Percentiles rank a stretch among this genome's conserved stretches.
phyloP scores from a whole-genome alignment of 2,797 vertebrate genomes.

The Enteromius argenteus region DNA sequence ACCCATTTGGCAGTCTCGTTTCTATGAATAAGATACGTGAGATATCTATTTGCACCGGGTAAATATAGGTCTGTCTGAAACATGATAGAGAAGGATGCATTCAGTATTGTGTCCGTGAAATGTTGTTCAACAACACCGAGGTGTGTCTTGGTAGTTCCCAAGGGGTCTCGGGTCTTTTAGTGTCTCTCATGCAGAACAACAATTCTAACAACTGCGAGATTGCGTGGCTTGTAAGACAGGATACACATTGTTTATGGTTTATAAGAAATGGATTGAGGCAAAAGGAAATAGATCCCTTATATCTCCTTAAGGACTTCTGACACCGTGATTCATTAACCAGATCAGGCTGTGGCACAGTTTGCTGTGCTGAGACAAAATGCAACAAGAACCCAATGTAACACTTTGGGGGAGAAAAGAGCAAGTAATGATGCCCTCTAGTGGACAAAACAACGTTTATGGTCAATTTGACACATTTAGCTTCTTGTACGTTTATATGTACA shows the following conservation, averaged over 20 bases:
- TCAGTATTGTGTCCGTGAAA: constrained; percentile 55
- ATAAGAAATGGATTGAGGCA: constrained; percentile 49
- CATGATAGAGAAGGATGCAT: constrained; percentile 56
- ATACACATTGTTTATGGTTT: constrained; percentile 41
- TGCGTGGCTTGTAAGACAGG: constrained; percentile 15
- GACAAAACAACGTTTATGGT: constrained; percentile 1
- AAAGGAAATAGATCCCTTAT: constrained; percentile 46
- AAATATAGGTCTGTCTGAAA: constrained; percentile 66
- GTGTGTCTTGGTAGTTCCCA: constrained; percentile 52
- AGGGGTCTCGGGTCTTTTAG: constrained; percentile 47
- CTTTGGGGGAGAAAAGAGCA: not conserved
- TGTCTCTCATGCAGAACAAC: constrained; percentile 48
- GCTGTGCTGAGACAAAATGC: constrained; percentile 16
- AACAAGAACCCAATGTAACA: not conserved
- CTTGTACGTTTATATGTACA: not conserved
- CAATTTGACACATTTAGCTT: not conserved
- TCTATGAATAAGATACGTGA: constrained; percentile 53
- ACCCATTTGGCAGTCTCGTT: constrained; percentile 49
- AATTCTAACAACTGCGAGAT: constrained; percentile 33
- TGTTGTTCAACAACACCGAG: constrained; percentile 51
- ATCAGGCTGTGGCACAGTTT: constrained; percentile 19
- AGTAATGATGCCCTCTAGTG: constrained; percentile 57
- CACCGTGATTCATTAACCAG: constrained; percentile 16
- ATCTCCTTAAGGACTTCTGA: constrained; percentile 29
- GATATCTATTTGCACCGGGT: constrained; percentile 48